Evolutionary conservation across 1,140 invertebrate species (phyloP), one percentile per base, ranked within the genome.

Genomic region (Capitella teleta): DNA sequence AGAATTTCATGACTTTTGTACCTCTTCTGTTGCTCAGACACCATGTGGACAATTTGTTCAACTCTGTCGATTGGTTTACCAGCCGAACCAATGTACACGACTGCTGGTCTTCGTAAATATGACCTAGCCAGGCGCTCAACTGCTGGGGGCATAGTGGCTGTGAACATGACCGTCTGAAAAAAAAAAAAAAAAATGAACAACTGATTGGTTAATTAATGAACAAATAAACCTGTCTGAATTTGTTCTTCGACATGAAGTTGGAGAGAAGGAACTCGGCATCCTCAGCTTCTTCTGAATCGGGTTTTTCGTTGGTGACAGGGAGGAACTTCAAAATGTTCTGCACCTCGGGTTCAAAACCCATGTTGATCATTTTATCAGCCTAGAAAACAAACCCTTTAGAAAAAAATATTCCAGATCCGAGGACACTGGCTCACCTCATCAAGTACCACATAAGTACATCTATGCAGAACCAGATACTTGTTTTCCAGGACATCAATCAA

Each of bases 401-500:
- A n/a, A n/a, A n/a, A n/a, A n/a, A n/a, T n/a, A n/a, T n/a, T n/a
- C n/a, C n/a, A n/a, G n/a, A n/a, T n/a, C n/a, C n/a, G n/a, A n/a
- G n/a, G n/a, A n/a, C n/a, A n/a, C n/a, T n/a, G 25, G n/a, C 52
- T 54, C 53, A 65, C 67, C 57, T 80, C 40, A 86, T 81, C 79
- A 59, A 80, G 70, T 32, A 80, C 79, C 34, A 81, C 76, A 61
- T 80, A 80, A 3, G 79, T 79, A 62, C 96, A 99, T 63, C 95
- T 87, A 70, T 86, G 90, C 0, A 99, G 74, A 6, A 98, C 94
- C 45, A 99, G 77, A 69, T 98, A 98, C 55, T 93, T 80, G 74
- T 98, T 99, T 74, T 99, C 95, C 41, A 99, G 74, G 0, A 99
- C 94, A 76, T 99, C 96, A 58, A 98, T 95, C 6, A 99, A 78